Conservation (phyloP, 37 sponge, comb jelly and placozoan species). For the Corticium candelabrum region DNA sequence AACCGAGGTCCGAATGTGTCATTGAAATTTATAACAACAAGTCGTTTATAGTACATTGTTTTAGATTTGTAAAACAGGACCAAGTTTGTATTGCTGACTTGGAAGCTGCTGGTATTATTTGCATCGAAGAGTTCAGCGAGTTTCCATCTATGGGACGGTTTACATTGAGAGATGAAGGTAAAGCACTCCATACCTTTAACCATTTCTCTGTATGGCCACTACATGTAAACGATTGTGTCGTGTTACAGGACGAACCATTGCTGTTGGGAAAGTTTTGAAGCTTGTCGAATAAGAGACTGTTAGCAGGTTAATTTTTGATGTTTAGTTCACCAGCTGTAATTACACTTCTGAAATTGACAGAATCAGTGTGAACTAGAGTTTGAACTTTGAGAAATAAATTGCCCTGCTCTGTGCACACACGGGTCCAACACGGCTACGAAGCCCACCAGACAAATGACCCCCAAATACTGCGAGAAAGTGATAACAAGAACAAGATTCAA, state of each 20-base stretch:
- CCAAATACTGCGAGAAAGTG: too few species aligned
- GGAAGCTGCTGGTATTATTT: slow-evolving; percentile 77
- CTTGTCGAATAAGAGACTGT: slow-evolving; percentile 40
- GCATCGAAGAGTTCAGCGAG: slow-evolving; percentile 88
- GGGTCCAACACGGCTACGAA: too few species aligned
- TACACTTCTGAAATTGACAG: too few species aligned
- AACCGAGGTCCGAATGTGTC: slow-evolving; percentile 43
- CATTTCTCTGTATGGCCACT: not conserved
- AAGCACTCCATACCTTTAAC: not conserved
- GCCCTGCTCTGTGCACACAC: too few species aligned
- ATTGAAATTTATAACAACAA: slow-evolving; percentile 3
- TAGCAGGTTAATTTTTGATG: not conserved
- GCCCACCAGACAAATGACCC: too few species aligned
- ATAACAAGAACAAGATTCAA: too few species aligned
- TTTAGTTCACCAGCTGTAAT: too few species aligned
- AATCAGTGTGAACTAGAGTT: too few species aligned
- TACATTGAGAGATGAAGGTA: slow-evolving; percentile 96
- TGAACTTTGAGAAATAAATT: too few species aligned
- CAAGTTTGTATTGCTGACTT: slow-evolving; percentile 67
- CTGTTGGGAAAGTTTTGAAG: slow-evolving; percentile 94
- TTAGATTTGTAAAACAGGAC: slow-evolving; percentile 89
- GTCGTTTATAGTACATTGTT: not conserved
- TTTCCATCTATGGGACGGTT: slow-evolving; percentile 98
- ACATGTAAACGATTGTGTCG: not conserved
- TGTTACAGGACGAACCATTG: slow-evolving; percentile 81